These are phyloP conservation scores for Spongia lamella DNA, from an alignment of 37 sponge, comb jelly and placozoan species.

Conservation along the genomic window DNA sequence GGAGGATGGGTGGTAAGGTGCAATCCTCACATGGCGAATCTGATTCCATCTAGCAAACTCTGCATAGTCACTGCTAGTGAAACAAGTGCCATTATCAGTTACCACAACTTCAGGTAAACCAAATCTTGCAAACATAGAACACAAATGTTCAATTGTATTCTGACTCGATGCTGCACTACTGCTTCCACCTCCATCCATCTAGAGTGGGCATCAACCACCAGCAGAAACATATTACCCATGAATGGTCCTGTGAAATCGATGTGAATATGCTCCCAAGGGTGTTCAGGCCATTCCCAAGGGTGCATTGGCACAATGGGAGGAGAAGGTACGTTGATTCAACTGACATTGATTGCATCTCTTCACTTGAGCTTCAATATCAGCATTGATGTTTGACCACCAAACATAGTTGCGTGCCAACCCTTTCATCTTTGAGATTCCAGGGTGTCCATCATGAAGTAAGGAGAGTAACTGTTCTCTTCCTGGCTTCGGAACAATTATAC, in stretches of 20 bases:
- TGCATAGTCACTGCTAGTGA: conserved; percentile 33
- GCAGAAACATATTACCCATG: conserved; percentile 36
- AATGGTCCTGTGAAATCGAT: conserved; percentile 53
- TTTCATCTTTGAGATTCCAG: conserved; percentile 35
- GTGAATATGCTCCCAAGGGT: conserved; percentile 54
- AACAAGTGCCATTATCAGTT: conserved; percentile 42
- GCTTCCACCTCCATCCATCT: conserved; percentile 53
- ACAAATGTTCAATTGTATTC: conserved; percentile 26
- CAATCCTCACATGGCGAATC: conserved; percentile 11
- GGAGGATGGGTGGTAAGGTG: conserved; percentile 59
- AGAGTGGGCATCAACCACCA: conserved; percentile 48
- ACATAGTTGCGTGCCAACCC: conserved; percentile 23
- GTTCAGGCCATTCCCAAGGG: conserved; percentile 49
- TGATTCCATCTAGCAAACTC: conserved; percentile 23
- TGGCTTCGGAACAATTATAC: neutral
- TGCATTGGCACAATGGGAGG: conserved; percentile 36
- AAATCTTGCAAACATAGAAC: conserved; percentile 19
- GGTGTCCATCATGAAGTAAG: conserved; percentile 1
- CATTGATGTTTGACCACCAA: conserved; percentile 57
- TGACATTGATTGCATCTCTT: conserved; percentile 27
- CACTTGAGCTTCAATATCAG: conserved; percentile 24
- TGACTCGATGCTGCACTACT: conserved; percentile 9
- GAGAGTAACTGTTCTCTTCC: conserved; percentile 5
- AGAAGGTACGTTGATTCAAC: neutral
- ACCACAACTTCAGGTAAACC: conserved; percentile 43